Evolutionary conservation across 1,140 invertebrate species (phyloP).

Genomic region (Psix sp.): DNA sequence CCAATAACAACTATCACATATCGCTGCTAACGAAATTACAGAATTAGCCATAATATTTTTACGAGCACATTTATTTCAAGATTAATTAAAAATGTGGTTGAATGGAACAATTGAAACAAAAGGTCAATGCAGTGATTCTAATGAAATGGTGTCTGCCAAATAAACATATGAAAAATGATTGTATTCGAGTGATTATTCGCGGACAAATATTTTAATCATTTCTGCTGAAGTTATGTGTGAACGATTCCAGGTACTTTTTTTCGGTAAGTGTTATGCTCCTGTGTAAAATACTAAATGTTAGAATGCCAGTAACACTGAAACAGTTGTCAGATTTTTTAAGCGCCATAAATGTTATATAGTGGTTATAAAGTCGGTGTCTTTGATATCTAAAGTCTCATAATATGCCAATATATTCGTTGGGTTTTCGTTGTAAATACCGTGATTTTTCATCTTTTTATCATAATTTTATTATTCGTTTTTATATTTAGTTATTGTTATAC

Average conservation of each 20-base stretch:
- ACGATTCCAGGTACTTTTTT: slow-evolving; percentile 7
- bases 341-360: slow-evolving; percentile 73
- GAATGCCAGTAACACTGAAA: slow-evolving; percentile 61
- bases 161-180: no score
- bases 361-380: slow-evolving; percentile 74
- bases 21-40: slow-evolving; percentile 14
- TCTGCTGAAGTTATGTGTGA: no score
- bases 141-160: no score
- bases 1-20: slow-evolving; percentile 19
- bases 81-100: slow-evolving; percentile 1
- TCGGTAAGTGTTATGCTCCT: slow-evolving; percentile 23
- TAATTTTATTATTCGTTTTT: slow-evolving; percentile 1
- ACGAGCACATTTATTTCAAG: slow-evolving; percentile 7
- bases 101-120: no score
- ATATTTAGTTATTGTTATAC: slow-evolving; percentile 8
- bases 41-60: slow-evolving; percentile 11
- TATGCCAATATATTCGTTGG: slow-evolving; percentile 67
- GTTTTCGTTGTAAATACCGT: slow-evolving; percentile 70
- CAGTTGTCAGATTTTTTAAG: slow-evolving; percentile 72
- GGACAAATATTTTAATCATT: no score
- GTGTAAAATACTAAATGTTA: slow-evolving; percentile 40
- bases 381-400: slow-evolving; percentile 69
- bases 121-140: no score
- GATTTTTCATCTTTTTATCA: slow-evolving; percentile 34
- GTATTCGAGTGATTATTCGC: no score